Evolutionary conservation across 2,113 vertebrate genomes (phyloP), one percentile per base, ranked within the genome.

Genomic region (Otocyon megalotis): DNA sequence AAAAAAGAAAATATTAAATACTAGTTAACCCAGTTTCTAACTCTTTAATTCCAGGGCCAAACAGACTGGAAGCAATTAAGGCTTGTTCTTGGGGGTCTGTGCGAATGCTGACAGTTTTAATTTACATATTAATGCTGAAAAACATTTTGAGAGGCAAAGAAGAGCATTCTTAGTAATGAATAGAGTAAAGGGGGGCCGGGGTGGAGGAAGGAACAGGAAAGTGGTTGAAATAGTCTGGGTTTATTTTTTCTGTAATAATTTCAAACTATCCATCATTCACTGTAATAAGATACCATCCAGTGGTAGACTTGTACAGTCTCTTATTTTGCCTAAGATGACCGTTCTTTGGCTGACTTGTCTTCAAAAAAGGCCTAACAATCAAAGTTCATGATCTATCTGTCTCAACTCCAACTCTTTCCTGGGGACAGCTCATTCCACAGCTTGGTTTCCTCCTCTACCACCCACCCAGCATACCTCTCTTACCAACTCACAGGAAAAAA

Each of bases 161-260:
- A 48, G 14, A 96, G 80, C 93, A 77, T 79, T 98, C 92, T 97
- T 94, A 95, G 87, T 97, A 98, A 98, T 92, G 93, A 98, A 97
- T 86, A 97, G 93, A 97, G 35, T 56, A 87, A 48, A 24, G 22
- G 76, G 22, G 15, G 35, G 20, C 11, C 71, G 93, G 22, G 76
- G 22, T 12, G 35, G 26, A 19, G 77, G 93, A n/a, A 50, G 63
- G 65, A 77, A 90, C 90, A 94, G 95, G 86, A 77, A 88, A 56
- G 96, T 95, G 90, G 93, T 95, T 96, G 53, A 71, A 97, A 92
- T 62, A 14, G 26, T 83, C 76, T 48, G 54, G 26, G 88, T 94
- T 97, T 95, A 93, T 97, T 98, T 98, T 97, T 97, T 97, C 98
- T 97, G 76, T 92, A 96, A 43, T 98, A 95, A 98, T 97, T 98